A percentile compares a stretch with the other conserved stretches of the same genome.
These are phyloP conservation scores for Leucosticte australis DNA, from an alignment of 2,113 vertebrate genomes.

Conservation along the genomic window DNA sequence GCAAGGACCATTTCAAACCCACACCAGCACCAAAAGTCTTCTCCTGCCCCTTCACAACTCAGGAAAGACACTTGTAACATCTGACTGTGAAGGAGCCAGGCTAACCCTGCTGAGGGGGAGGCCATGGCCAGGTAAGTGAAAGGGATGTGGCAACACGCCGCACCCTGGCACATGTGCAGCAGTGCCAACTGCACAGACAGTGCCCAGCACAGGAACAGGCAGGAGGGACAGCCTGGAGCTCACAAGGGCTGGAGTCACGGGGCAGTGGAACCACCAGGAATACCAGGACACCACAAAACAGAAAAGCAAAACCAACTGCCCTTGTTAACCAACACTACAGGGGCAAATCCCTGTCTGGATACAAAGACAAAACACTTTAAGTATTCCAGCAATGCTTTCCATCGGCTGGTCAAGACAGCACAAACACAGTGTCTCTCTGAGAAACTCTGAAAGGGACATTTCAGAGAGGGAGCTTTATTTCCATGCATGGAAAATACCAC, in stretches of 20 bases:
- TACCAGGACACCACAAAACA: not conserved
- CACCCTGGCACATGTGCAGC: not conserved
- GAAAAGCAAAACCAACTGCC: not conserved
- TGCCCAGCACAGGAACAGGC: not conserved
- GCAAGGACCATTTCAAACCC: not conserved
- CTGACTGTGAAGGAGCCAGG: not conserved
- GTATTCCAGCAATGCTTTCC: not conserved
- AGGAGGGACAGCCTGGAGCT: not conserved
- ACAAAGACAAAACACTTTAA: not conserved
- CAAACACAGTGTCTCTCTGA: not conserved
- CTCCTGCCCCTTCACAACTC: not conserved
- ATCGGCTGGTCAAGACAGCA: not conserved
- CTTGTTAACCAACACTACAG: not conserved
- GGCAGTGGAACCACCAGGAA: not conserved
- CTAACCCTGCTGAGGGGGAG: not conserved
- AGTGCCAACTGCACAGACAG: not conserved
- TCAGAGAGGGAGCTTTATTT: not conserved
- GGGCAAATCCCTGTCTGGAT: not conserved
- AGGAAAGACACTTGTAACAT: not conserved
- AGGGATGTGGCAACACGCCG: not conserved
- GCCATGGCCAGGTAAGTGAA: not conserved
- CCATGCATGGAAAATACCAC: not conserved
- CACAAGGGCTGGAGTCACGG: not conserved
- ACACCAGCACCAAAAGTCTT: not conserved
- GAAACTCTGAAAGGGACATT: not conserved